Conservation (phyloP, 1,140 invertebrate species). For the Bicyclus anynana region DNA sequence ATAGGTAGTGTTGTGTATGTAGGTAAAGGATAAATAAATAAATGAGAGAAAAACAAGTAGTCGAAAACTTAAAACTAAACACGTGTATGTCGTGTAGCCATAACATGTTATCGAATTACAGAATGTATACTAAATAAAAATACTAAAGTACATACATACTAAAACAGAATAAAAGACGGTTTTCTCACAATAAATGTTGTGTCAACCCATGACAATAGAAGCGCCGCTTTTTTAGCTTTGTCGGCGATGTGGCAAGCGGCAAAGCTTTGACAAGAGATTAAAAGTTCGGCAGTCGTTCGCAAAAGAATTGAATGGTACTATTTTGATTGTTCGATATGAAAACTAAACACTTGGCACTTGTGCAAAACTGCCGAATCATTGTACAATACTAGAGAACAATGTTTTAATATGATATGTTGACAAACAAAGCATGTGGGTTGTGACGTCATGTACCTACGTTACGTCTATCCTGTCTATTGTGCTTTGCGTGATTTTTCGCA, state of each 20-base stretch:
- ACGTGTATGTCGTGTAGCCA: too few relatives aligned
- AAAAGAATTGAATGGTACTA: constrained; percentile 48
- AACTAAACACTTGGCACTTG: constrained; percentile 54
- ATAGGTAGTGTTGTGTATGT: too few relatives aligned
- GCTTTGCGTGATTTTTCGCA: constrained; percentile 4
- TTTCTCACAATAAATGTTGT: constrained; percentile 54
- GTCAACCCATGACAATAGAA: constrained; percentile 49
- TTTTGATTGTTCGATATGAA: constrained; percentile 68
- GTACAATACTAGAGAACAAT: constrained; percentile 19
- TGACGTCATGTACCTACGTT: background rate
- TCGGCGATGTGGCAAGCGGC: constrained; percentile 32
- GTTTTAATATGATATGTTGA: constrained; percentile 23
- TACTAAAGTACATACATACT: background rate
- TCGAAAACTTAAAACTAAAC: too few relatives aligned
- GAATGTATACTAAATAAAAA: too few relatives aligned
- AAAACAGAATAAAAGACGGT: constrained; percentile 27
- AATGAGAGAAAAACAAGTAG: too few relatives aligned
- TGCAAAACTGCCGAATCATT: constrained; percentile 46
- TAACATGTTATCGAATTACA: too few relatives aligned
- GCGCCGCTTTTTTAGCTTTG: constrained; percentile 40
- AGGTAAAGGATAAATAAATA: too few relatives aligned
- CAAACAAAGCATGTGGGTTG: constrained; percentile 9
- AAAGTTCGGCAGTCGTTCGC: constrained; percentile 58
- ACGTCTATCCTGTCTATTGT: background rate
- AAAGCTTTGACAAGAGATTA: constrained; percentile 44